Base-by-base conservation (phyloP, 1,140 invertebrate species). In the Pinna nobilis region DNA sequence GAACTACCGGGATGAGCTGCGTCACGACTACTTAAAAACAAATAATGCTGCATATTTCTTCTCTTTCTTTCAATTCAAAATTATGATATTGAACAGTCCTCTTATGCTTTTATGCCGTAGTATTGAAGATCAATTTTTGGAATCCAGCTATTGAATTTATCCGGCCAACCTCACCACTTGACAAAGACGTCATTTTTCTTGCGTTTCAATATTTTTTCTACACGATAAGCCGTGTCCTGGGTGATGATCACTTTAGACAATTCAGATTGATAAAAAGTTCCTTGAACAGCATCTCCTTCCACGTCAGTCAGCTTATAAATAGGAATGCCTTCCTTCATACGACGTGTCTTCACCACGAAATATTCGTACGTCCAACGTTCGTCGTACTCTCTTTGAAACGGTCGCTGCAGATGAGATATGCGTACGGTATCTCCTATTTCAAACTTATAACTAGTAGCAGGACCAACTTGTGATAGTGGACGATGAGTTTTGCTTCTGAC, bases 91-190 rank as follows among this genome's bases (percentile, higher is more conserved):
- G 7, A 7, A 7, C 11, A 23, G 11, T 53, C 50, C 23, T 53
- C 50, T 53, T 53, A 53, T 44, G 39, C 39, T 44, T 44, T 44
- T 44, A 44, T 44, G 39, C 39, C 39, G 39, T 53, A 53, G 50
- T 11, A 53, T 59, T 59, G 23, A 7, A 59, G 30, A 35, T 28
- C 6, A 32, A 11, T 13, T 33, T 33, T 60, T 11, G 57, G 33
- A 32, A 60, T 60, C 23, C 49, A 67, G 39, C 30, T 67, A 25
- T 67, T 67, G 50, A 67, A 67, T 55, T 53, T 67, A 4, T 30
- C 50, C 7, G 49, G 50, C 65, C 65, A 67, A 60, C 57, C 49
- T 50, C 50, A 67, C 49, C 65, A 50, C 32, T 67, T 67, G 50
- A 67, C 65, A 2, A 67, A 37, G 3, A 32, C 50, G n/a, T 55